Evolutionary conservation across 2,113 vertebrate species (phyloP).

Genomic region (Gasterosteus nipponicus): DNA sequence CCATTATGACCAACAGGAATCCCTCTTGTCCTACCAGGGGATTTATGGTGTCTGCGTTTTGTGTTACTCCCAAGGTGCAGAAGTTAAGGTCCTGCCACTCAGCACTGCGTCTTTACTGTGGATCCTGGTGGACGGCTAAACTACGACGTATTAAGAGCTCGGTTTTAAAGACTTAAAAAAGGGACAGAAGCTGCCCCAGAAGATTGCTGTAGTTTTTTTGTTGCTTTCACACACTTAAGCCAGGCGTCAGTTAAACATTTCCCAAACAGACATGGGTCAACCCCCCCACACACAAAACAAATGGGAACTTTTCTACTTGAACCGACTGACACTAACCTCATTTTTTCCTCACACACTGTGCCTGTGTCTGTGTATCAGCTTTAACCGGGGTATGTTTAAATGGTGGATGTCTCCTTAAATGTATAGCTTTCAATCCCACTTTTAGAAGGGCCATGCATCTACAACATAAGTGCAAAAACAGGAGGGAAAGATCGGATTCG

Average conservation of each 20-base stretch:
- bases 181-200: background rate
- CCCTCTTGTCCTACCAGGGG: constrained; percentile 52
- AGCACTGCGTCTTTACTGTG: background rate
- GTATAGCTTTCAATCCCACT: constrained; percentile 20
- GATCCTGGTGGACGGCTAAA: constrained; percentile 17
- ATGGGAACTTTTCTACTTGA: constrained; percentile 58
- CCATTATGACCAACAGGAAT: constrained; percentile 68
- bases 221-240: constrained; percentile 46
- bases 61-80: constrained; percentile 32
- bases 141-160: background rate
- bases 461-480: constrained; percentile 59
- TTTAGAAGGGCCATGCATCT: constrained; percentile 24
- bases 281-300: constrained; percentile 31
- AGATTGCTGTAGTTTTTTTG: constrained; percentile 4
- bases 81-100: constrained; percentile 26
- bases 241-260: constrained; percentile 64
- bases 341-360: constrained; percentile 52
- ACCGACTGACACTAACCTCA: constrained; percentile 54
- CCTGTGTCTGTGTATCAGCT: constrained; percentile 44
- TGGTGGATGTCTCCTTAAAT: constrained; percentile 46
- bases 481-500: constrained; percentile 48
- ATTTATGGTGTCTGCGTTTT: constrained; percentile 46
- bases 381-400: constrained; percentile 13
- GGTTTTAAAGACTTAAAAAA: background rate
- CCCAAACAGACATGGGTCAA: constrained; percentile 43